Percentiles rank a stretch among this genome's conserved stretches.
These are phyloP conservation scores for Tinamus major DNA, from an alignment of 2,797 vertebrate genomes.

Conservation along the genomic window DNA sequence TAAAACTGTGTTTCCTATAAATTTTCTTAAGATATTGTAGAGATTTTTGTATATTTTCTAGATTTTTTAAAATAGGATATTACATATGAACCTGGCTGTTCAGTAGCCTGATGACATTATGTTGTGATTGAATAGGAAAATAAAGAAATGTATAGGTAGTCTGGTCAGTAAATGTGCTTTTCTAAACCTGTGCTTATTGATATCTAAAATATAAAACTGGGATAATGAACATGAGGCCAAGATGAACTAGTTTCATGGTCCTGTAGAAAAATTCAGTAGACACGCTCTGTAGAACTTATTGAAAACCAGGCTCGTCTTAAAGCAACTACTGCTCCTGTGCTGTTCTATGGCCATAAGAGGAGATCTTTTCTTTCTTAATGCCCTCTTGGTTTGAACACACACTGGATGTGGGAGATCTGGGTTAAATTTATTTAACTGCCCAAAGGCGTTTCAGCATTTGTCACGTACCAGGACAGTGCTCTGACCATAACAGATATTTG, in stretches of 20 bases:
- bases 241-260: background rate
- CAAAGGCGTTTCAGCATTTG: background rate
- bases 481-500: background rate
- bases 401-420: background rate
- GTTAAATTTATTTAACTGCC: background rate
- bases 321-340: background rate
- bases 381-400: background rate
- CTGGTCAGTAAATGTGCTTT: background rate
- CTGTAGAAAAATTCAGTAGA: background rate
- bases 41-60: background rate
- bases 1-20: background rate
- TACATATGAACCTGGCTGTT: background rate
- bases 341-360: background rate
- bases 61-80: background rate
- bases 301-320: background rate
- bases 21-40: background rate
- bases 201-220: background rate
- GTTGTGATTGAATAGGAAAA: background rate
- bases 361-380: background rate
- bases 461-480: background rate
- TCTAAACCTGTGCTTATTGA: background rate
- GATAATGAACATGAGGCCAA: background rate
- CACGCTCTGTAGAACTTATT: background rate
- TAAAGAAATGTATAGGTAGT: background rate
- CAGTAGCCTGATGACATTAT: background rate